These are phyloP conservation scores for Cheirogaleus medius DNA, from an alignment of 2,113 vertebrate genomes.

Conservation along the genomic window DNA sequence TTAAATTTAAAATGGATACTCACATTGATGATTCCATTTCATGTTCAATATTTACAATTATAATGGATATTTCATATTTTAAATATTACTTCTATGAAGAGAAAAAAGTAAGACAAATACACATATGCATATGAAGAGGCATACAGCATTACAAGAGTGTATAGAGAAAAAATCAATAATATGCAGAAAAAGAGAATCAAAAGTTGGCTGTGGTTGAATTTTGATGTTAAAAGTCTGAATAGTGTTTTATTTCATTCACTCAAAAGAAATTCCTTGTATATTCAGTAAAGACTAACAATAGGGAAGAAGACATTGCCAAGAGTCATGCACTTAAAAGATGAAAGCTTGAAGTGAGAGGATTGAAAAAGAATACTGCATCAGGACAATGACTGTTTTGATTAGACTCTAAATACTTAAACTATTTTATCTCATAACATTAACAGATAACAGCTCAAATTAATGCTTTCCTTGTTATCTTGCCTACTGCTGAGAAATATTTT, in stretches of 20 bases:
- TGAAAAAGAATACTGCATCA: not conserved
- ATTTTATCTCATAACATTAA: not conserved
- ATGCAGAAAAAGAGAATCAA: not conserved
- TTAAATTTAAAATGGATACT: not conserved
- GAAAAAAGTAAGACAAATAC: not conserved
- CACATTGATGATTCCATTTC: not conserved
- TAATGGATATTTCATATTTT: not conserved
- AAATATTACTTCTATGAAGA: not conserved
- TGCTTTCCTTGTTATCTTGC: not conserved
- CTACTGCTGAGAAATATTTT: slow-evolving; percentile 9
- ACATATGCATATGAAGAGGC: not conserved
- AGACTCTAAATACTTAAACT: not conserved
- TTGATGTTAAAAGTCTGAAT: not conserved
- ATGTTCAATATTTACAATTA: not conserved
- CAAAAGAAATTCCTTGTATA: not conserved
- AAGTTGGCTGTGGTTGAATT: not conserved
- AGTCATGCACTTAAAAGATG: not conserved
- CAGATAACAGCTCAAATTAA: not conserved
- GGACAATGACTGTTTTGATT: slow-evolving; percentile 23
- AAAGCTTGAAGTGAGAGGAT: not conserved
- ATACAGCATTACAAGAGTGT: not conserved
- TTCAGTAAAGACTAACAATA: not conserved
- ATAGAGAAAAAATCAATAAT: not conserved
- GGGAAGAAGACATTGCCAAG: not conserved
- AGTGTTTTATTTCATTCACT: not conserved